A percentile compares a stretch with the other conserved stretches of the same genome.
These are phyloP conservation scores for Papilio protenor DNA, from an alignment of 2,888 invertebrate genomes.

Conservation along the genomic window DNA sequence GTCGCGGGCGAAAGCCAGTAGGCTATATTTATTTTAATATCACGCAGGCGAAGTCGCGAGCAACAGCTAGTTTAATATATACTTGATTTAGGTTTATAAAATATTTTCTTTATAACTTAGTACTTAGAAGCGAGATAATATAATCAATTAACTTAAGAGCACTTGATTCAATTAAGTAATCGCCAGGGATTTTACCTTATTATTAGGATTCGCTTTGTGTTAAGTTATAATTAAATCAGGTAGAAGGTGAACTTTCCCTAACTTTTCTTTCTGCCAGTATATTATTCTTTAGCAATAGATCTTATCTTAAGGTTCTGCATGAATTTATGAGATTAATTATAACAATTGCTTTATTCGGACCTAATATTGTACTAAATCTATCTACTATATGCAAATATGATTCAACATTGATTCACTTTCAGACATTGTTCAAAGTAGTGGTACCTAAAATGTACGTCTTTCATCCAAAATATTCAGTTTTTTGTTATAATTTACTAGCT, in stretches of 20 bases:
- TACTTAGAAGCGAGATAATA: background rate
- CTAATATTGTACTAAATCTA: background rate
- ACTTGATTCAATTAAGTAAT: slow-evolving; percentile 14
- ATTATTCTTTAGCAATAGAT: background rate
- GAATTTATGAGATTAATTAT: background rate
- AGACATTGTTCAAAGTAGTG: too few relatives aligned
- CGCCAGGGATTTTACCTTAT: background rate
- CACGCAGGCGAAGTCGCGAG: too few relatives aligned
- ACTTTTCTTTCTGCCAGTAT: background rate
- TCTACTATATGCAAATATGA: too few relatives aligned
- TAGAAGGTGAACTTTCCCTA: background rate
- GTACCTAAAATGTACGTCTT: too few relatives aligned
- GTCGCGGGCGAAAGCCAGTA: too few relatives aligned
- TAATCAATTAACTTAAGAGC: slow-evolving; percentile 15
- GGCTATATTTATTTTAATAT: too few relatives aligned
- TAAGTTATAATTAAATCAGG: background rate
- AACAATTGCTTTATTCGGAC: background rate
- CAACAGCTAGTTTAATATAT: too few relatives aligned
- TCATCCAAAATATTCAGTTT: too few relatives aligned
- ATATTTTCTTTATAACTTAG: background rate
- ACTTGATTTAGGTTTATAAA: too few relatives aligned
- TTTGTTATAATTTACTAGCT: too few relatives aligned
- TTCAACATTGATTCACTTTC: too few relatives aligned
- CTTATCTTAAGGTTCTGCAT: background rate
- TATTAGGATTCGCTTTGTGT: background rate